These are phyloP conservation scores for Meta bourneti DNA, from an alignment of 2,888 invertebrate species.

Conservation along the genomic window DNA sequence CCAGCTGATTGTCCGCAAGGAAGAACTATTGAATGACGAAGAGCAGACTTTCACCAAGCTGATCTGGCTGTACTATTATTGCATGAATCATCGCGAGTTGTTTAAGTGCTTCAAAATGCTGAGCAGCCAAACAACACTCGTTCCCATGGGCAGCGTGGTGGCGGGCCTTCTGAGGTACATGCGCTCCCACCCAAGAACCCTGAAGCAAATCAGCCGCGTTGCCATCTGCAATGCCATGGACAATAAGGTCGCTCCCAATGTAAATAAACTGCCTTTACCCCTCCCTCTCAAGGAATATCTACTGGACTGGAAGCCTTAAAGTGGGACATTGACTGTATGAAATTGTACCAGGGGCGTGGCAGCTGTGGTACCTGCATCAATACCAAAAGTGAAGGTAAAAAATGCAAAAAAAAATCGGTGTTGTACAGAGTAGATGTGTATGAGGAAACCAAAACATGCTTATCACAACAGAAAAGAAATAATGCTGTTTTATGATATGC, in stretches of 20 bases:
- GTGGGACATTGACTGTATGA: too few species aligned
- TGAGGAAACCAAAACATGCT: too few species aligned
- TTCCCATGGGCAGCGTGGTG: slow-evolving; percentile 84
- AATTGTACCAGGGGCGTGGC: not conserved
- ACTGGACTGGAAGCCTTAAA: slow-evolving; percentile 84
- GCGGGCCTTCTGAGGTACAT: slow-evolving; percentile 85
- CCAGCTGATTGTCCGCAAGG: slow-evolving; percentile 86
- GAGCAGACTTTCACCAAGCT: slow-evolving; percentile 85
- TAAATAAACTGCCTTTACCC: slow-evolving; percentile 87
- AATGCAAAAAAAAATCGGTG: too few species aligned
- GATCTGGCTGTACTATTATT: slow-evolving; percentile 83
- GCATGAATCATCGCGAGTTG: slow-evolving; percentile 86
- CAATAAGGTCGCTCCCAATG: slow-evolving; percentile 85
- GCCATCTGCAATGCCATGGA: slow-evolving; percentile 86
- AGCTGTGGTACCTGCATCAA: not conserved
- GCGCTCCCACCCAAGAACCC: slow-evolving; percentile 85
- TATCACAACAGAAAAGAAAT: too few species aligned
- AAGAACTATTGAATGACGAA: slow-evolving; percentile 83
- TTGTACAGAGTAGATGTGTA: too few species aligned
- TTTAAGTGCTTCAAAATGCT: slow-evolving; percentile 86
- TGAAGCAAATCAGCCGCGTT: slow-evolving; percentile 88
- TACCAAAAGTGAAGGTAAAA: not conserved
- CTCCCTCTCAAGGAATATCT: slow-evolving; percentile 86
- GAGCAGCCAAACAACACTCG: slow-evolving; percentile 85
- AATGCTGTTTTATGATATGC: too few species aligned